Evolutionary conservation across 2,113 vertebrate species (phyloP), one percentile per base, ranked within the genome.

Genomic region (Istiophorus platypterus): DNA sequence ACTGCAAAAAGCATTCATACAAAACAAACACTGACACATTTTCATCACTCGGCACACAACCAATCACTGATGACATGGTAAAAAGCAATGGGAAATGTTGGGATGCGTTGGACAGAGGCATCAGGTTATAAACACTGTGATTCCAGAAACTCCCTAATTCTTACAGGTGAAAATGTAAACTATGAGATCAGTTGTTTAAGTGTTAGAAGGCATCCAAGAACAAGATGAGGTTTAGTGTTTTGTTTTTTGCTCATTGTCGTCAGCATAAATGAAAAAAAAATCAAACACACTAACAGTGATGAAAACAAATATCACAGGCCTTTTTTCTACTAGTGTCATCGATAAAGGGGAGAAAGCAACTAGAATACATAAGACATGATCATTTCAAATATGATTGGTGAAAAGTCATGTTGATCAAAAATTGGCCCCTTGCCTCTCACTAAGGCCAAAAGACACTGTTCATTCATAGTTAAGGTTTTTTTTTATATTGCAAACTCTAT

Each of bases 401-500:
- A 81, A 91, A 91, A 69, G 80, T 90, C 85, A 86, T 73, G 82
- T 76, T 84, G 84, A 87, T 82, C 63, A 86, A 85, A 57, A 82
- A 56, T 73, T 84, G 85, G 88, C 76, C 73, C 88, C 82, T 26
- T 2, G 82, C 76, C 76, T 59, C 49, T 54, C 54, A 11, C n/a
- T 56, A 52, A 77, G 88, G 80, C 85, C 77, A 34, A 45, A 81
- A 80, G 27, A 89, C 75, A 71, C 54, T 67, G 80, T 89, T 87
- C 77, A 86, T 88, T 91, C 84, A 87, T 83, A 83, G 88, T 91
- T 85, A 84, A 85, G 80, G 85, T 78, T 91, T 90, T 84, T 90
- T 84, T 84, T 56, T 72, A 78, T 74, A 78, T 84, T 69, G 71
- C 72, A 80, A 70, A 83, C 47, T 69, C 54, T 57, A 51, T 68